Base-by-base conservation (phyloP, 2,888 invertebrate species). In the Caenorhabditis zanzibari region DNA sequence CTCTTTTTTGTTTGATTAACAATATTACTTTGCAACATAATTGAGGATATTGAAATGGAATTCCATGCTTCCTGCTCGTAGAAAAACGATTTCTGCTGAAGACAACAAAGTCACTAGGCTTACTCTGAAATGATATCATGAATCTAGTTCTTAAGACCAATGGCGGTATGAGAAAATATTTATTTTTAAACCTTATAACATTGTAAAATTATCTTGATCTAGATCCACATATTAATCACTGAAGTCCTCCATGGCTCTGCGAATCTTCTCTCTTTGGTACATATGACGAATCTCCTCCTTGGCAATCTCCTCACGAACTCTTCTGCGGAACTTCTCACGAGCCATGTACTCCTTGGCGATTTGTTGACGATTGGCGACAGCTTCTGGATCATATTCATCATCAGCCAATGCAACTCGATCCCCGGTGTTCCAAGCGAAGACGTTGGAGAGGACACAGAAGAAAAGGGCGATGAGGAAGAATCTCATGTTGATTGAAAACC, bases 311-410 rank as follows among this genome's bases (percentile, higher is more conserved):
- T 59, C 47, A 32, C 59, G 58, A 59, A 59, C 56, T 41, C 61
- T 61, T 52, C 52, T 35, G 38, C 61, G 61, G 38, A 73, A 28
- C 54, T 68, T 68, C 52, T 68, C 68, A 54, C 68, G 68, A 52
- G 24, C 24, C 38, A 54, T n/a, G 24, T 68, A 54, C 24, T 68
- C 38, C 35, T 26, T 52, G 52, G 68, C 68, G 26, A 54, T 54
- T 16, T 54, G 68, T n/a, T 38, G 54, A 68, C 68, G 68, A n/a
- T 52, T 54, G 10, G n/a, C 68, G 12, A 52, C 26, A 38, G 68
- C 52, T 52, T 52, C 52, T 54, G 54, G 52, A 52, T 38, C 35
- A 28, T 68, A 52, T 38, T 52, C 54, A 38, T 54, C 52, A n/a
- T 68, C 68, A 24, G 54, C 54, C 49, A 68, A 22, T 0, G 52